phyloP scores from a whole-genome alignment of 2,888 invertebrate species.

The Brachyopa scutellaris region DNA sequence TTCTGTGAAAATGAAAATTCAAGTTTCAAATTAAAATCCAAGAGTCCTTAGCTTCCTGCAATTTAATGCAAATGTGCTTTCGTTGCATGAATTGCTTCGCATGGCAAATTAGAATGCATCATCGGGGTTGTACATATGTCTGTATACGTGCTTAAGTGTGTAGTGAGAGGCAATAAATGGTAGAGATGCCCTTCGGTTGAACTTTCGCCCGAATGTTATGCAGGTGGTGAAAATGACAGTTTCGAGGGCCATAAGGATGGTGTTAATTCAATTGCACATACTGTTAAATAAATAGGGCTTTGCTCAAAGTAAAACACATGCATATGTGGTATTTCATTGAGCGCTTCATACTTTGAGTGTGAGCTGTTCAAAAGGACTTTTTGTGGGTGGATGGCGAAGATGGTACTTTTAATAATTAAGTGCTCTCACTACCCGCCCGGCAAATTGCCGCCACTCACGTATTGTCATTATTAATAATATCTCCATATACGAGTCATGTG shows the following conservation, averaged over 20 bases:
- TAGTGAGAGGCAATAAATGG: constrained; percentile 21
- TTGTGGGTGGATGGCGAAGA: constrained; percentile 1
- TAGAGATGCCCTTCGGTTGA: constrained; percentile 23
- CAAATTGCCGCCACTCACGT: constrained; percentile 4
- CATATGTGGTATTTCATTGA: constrained; percentile 13
- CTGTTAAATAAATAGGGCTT: background rate
- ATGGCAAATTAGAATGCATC: constrained; percentile 54
- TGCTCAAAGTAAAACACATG: background rate
- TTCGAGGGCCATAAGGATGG: constrained; percentile 15
- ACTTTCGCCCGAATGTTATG: constrained; percentile 35
- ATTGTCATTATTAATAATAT: constrained; percentile 46
- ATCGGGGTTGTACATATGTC: background rate
- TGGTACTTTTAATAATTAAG: constrained; percentile 51
- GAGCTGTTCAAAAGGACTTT: constrained; percentile 1
- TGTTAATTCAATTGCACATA: constrained; percentile 41
- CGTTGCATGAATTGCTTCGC: constrained; percentile 47
- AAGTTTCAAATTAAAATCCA: constrained; percentile 20
- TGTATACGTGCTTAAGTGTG: background rate
- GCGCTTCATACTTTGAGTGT: background rate
- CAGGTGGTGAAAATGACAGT: background rate
- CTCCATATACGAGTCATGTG: constrained; percentile 29
- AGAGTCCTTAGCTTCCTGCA: constrained; percentile 55
- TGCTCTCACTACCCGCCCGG: constrained; percentile 14
- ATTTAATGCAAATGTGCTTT: constrained; percentile 58
- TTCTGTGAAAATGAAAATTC: constrained; percentile 36